Evolutionary conservation across 2,113 vertebrate genomes (phyloP), one percentile per base, ranked within the genome.

Genomic region (Centrocercus urophasianus): DNA sequence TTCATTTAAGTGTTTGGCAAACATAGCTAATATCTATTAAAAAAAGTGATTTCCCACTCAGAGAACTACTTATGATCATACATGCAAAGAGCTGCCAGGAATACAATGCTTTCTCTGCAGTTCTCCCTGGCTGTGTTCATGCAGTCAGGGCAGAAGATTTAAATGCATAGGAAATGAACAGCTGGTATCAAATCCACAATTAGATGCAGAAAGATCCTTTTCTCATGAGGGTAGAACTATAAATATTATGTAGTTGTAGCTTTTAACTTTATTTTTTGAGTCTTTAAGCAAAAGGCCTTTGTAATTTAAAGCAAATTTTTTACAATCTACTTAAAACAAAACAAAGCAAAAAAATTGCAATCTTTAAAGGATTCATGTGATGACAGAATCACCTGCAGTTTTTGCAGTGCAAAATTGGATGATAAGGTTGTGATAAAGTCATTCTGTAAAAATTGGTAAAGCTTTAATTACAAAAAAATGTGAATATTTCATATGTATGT

Each of bases 41-140:
- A 83, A 93, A 82, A 36, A 84, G 66, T 80, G 57, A 91, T 96
- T 96, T 97, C 94, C 89, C 77, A 89, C 52, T 86, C 32, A 56
- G 18, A 28, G 89, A 86, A 71, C 47, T 88, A 18, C 80, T 93
- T 91, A 43, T 76, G 90, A 95, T 57, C 34, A 54, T 42, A 84
- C 77, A 79, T 24, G 81, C 74, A 59, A 94, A 71, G 64, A 75
- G 27, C 48, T 70, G 45, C 6, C 63, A 84, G 64, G 60, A 78
- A 45, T 52, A 74, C 47, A 88, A 21, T 48, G 42, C 54, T 28
- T 72, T 69, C 69, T 93, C 86, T 87, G 66, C 70, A 91, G 0
- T 87, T 93, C 72, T 90, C 48, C 77, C 71, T 92, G 66, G 34
- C 79, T 90, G 7, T 48, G 5, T 71, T 94, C 38, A 63, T 24